phyloP scores from a whole-genome alignment of 2,113 vertebrate genomes.

The Petrocephalus zakoni region DNA sequence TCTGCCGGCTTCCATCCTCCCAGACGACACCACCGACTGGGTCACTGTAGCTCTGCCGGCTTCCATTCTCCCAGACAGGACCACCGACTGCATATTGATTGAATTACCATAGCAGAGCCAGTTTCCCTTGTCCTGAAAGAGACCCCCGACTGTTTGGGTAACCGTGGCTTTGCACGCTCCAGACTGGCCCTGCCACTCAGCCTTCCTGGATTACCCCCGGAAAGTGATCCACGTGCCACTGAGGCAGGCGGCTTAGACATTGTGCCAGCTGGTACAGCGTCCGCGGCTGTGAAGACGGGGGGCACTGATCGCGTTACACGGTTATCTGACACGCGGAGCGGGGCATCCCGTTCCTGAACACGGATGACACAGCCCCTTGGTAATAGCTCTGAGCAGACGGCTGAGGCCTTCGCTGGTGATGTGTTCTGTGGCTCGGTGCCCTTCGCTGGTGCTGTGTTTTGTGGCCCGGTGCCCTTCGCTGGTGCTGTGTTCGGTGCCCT shows the following conservation, averaged over 20 bases:
- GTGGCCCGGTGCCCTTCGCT: background rate
- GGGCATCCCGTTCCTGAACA: background rate
- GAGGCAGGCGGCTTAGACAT: background rate
- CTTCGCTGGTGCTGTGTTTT: background rate
- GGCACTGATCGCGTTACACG: background rate
- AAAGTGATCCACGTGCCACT: background rate
- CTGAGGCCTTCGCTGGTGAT: background rate
- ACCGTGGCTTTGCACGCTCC: background rate
- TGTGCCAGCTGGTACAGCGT: background rate
- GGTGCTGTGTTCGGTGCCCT: background rate
- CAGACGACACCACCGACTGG: background rate
- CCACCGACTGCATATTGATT: too few species aligned
- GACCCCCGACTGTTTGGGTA: background rate
- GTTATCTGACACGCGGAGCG: background rate
- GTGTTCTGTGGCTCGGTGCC: background rate
- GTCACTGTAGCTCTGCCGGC: too few species aligned
- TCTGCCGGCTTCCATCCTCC: background rate
- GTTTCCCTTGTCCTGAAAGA: background rate
- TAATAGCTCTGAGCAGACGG: background rate
- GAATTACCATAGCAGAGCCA: too few species aligned
- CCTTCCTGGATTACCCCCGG: background rate
- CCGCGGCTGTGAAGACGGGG: background rate
- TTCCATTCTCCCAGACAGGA: background rate
- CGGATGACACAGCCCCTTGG: background rate
- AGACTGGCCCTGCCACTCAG: background rate